Evolutionary conservation across 2,797 vertebrate genomes (phyloP), one percentile per base, ranked within the genome.

Genomic region (Microctenopoma stevenorrisi): DNA sequence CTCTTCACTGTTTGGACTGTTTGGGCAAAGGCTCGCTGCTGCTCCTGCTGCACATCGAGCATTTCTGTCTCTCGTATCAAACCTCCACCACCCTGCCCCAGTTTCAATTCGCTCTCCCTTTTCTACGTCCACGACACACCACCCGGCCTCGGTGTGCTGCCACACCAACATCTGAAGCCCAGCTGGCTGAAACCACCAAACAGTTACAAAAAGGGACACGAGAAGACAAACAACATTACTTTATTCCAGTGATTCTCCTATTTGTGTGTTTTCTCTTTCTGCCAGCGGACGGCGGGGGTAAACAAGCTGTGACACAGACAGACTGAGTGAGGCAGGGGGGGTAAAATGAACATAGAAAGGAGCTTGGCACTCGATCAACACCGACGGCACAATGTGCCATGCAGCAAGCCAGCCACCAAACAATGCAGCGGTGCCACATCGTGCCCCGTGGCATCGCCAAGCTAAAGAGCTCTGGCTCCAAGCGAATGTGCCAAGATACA

Each of bases 281-380:
- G 68, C 58, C 74, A 60, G 58, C 7, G 53, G 72, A 76, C 18
- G 44, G 50, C 16, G 75, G 48, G 64, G 49, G 69, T 50, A 72
- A 86, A 81, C 75, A 79, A 81, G 81, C 77, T 44, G 73, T 68
- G 73, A 78, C 69, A 73, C 68, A 71, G 55, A 68, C 64, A 76
- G 49, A 53, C 51, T 78, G 61, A 66, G 68, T 43, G 61, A 64
- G 72, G 48, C 33, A 30, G 37, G 11, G 69, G 79, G 73, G 69
- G 83, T 69, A 60, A 65, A 59, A 73, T 50, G 63, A 66, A 84
- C 76, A 75, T 64, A 76, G 79, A 86, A 74, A 81, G 82, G 75
- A 81, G 94, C 91, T 95, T 97, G 96, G 96, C 96, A 96, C 88
- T 46, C 66, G 89, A 93, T 95, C 96, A 97, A 96, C 88, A 92